Evolutionary conservation across 1,140 invertebrate species (phyloP).

Genomic region (Drosophila melanica): DNA sequence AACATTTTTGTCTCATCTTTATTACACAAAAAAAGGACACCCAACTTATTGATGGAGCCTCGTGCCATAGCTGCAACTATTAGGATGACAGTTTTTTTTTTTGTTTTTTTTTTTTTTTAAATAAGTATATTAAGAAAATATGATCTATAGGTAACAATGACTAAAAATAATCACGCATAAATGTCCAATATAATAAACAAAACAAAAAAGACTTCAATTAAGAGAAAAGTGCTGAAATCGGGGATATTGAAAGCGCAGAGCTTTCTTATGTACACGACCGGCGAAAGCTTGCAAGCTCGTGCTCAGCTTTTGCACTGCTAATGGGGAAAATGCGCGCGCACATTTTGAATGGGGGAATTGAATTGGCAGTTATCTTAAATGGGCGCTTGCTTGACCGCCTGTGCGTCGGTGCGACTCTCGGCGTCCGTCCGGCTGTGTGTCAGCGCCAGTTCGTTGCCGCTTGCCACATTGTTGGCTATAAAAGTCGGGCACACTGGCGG

Average conservation of each 20-base stretch:
- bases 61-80: neutral
- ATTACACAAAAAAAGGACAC: neutral
- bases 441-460: conserved; percentile 10
- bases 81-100: neutral
- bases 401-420: neutral
- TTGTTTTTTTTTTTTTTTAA: conserved; percentile 51
- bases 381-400: conserved; percentile 3
- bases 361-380: neutral
- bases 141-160: conserved; percentile 19
- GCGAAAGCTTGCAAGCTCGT: neutral
- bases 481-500: conserved; percentile 66
- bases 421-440: conserved; percentile 1
- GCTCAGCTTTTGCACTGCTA: too few species aligned
- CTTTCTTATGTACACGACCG: neutral
- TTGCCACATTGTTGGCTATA: conserved; percentile 70
- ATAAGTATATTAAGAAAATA: conserved; percentile 44
- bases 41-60: conserved; percentile 6
- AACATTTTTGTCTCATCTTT: too few species aligned
- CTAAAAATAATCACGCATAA: conserved; percentile 46
- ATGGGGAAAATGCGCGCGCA: conserved; percentile 2
- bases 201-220: conserved; percentile 54
- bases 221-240: neutral
- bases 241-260: neutral
- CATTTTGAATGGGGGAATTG: neutral
- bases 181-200: conserved; percentile 63